Conservation (phyloP, 2,888 invertebrate genomes). For the Trichogramma dendrolimi region DNA sequence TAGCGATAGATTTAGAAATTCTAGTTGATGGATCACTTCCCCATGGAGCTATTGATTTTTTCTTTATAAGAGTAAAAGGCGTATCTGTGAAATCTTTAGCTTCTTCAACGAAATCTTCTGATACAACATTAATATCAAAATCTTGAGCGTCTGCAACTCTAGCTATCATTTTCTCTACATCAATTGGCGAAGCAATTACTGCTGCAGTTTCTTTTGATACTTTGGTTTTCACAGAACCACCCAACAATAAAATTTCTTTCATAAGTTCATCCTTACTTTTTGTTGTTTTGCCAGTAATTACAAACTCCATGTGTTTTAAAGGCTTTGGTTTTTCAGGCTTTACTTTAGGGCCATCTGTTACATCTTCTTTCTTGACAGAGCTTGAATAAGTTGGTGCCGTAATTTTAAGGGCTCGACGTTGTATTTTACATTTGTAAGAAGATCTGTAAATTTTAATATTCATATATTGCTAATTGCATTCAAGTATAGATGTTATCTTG, state of each 20-base stretch:
- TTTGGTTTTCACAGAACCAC: constrained; percentile 69
- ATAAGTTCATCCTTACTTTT: constrained; percentile 63
- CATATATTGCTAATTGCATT: too few relatives aligned
- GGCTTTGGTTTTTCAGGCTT: constrained; percentile 58
- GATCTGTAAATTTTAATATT: constrained; percentile 44
- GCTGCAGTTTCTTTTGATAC: constrained; percentile 67
- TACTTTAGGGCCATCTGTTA: constrained; percentile 60
- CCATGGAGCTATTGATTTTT: constrained; percentile 77
- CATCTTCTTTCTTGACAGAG: constrained; percentile 57
- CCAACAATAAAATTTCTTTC: constrained; percentile 66
- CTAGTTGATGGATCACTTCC: constrained; percentile 65
- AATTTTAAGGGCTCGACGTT: constrained; percentile 58
- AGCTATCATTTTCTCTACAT: constrained; percentile 64
- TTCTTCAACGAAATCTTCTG: constrained; percentile 70
- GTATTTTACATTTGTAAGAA: constrained; percentile 60
- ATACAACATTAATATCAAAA: constrained; percentile 75
- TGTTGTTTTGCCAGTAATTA: constrained; percentile 60
- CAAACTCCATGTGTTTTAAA: constrained; percentile 75
- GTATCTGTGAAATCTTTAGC: constrained; percentile 61
- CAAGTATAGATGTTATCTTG: too few relatives aligned
- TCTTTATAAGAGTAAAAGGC: constrained; percentile 63
- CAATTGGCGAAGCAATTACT: constrained; percentile 67
- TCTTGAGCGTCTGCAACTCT: constrained; percentile 66
- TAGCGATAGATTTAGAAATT: constrained; percentile 55
- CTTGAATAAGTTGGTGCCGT: constrained; percentile 52